phyloP scores from a whole-genome alignment of 2,797 vertebrate species.

The Melanitta fusca region DNA sequence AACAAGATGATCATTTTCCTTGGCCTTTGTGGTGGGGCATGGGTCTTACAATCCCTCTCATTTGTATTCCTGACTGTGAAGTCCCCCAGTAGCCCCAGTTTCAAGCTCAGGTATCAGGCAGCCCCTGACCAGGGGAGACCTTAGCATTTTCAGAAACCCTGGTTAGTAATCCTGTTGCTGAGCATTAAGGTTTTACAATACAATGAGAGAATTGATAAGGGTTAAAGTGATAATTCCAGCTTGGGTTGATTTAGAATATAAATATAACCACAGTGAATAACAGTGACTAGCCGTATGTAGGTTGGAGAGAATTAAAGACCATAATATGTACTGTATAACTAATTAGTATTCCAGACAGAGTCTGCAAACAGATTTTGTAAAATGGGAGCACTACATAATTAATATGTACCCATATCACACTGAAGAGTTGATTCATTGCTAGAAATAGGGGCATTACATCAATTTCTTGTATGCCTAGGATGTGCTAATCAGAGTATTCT shows the following conservation, averaged over 20 bases:
- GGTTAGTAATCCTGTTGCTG: not conserved
- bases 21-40: not conserved
- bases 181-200: not conserved
- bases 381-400: conserved; percentile 49
- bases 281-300: not conserved
- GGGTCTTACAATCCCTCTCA: not conserved
- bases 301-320: conserved; percentile 3
- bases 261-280: not conserved
- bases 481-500: not conserved
- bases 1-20: not conserved
- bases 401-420: not conserved
- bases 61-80: not conserved
- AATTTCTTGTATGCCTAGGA: not conserved
- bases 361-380: conserved; percentile 44
- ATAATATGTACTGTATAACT: not conserved
- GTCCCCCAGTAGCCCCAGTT: not conserved
- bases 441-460: conserved; percentile 9
- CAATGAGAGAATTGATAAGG: not conserved
- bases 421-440: conserved; percentile 41
- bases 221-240: not conserved
- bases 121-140: not conserved
- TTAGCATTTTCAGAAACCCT: not conserved
- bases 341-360: not conserved
- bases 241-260: not conserved
- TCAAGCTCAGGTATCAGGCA: not conserved